Conservation (phyloP, 2,113 vertebrate genomes). For the Heterotilapia buettikoferi region DNA sequence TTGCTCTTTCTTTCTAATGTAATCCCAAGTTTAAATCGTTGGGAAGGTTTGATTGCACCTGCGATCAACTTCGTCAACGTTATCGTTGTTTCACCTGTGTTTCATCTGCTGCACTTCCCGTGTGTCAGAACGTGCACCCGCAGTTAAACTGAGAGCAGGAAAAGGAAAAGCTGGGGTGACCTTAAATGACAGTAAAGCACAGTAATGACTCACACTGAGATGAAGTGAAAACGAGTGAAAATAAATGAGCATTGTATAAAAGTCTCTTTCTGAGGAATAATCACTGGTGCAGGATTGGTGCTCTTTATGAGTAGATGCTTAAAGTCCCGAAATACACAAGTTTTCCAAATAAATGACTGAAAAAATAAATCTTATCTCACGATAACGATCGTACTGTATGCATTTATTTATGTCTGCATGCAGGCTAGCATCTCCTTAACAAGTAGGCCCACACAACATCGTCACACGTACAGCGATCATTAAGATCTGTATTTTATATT, state of each 20-base stretch:
- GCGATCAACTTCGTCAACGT: rapidly evolving
- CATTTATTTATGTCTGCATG: neutral
- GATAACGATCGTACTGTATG: neutral
- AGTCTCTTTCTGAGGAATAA: neutral
- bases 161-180: neutral
- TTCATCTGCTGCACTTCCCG: neutral
- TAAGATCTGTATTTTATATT: neutral
- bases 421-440: neutral
- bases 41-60: neutral
- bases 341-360: neutral
- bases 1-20: neutral
- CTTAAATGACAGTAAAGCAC: neutral
- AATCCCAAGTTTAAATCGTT: neutral
- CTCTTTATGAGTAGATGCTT: neutral
- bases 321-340: neutral
- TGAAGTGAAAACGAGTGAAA: neutral
- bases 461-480: neutral
- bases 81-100: neutral
- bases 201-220: neutral
- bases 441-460: neutral
- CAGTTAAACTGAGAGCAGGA: neutral
- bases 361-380: rapidly evolving
- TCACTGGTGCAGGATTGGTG: neutral
- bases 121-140: rapidly evolving
- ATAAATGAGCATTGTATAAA: neutral